Evolutionary conservation across 2,113 vertebrate species (phyloP).

Genomic region (Tragelaphus scriptus): DNA sequence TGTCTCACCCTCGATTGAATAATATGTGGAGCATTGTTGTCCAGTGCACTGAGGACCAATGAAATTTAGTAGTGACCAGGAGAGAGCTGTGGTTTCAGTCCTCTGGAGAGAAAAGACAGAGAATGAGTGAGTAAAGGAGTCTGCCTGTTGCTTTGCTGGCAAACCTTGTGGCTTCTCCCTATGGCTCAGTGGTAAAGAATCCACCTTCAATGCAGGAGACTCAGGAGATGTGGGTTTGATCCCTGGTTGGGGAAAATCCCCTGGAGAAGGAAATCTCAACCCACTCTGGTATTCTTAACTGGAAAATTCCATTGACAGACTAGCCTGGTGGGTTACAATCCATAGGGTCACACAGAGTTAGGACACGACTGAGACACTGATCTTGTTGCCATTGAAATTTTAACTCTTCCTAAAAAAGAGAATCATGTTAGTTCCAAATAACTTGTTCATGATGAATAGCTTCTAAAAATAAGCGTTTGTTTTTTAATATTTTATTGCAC

Average conservation of each 20-base stretch:
- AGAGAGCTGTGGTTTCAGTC: background rate
- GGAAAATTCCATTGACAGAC: background rate
- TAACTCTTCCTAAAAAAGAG: background rate
- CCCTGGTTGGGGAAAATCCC: background rate
- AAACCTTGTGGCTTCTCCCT: background rate
- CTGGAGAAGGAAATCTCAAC: background rate
- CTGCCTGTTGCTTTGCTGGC: background rate
- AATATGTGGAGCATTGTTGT: rapidly evolving
- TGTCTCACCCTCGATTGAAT: background rate
- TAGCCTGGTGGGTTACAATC: background rate
- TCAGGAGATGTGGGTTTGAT: background rate
- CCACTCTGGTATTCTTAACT: background rate
- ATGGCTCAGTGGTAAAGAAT: background rate
- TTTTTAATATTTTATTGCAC: background rate
- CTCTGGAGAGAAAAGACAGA: background rate
- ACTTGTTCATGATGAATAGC: background rate
- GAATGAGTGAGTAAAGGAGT: background rate
- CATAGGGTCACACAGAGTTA: background rate
- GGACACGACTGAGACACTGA: background rate
- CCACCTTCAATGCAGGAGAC: background rate
- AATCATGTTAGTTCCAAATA: background rate
- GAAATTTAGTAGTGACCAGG: background rate
- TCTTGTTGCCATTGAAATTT: background rate
- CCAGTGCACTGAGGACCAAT: background rate
- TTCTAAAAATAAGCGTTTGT: background rate